Evolutionary conservation across 2,797 vertebrate genomes (phyloP).

Genomic region (Macropodus opercularis): DNA sequence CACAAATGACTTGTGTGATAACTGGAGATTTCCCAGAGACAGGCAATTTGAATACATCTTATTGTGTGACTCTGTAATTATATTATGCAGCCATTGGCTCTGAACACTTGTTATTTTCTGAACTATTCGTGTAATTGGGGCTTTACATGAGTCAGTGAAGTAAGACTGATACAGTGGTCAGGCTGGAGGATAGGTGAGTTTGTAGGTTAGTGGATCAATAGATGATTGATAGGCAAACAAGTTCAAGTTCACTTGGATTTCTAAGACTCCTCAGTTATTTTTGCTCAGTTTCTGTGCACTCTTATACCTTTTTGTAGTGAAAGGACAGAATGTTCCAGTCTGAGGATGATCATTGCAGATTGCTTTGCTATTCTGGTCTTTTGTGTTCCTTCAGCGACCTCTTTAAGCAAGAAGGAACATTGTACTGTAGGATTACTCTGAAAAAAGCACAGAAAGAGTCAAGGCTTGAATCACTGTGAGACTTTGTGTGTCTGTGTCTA

Average conservation of each 20-base stretch:
- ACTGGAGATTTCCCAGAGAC: slow-evolving; percentile 69
- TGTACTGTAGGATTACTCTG: slow-evolving; percentile 23
- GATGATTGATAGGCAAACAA: slow-evolving; percentile 2
- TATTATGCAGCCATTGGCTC: slow-evolving; percentile 28
- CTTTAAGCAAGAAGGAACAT: slow-evolving; percentile 27
- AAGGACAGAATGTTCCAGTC: slow-evolving; percentile 56
- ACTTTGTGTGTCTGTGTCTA: slow-evolving; percentile 14
- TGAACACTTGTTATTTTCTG: slow-evolving; percentile 2
- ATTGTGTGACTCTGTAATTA: slow-evolving; percentile 50
- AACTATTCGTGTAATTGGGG: slow-evolving; percentile 6
- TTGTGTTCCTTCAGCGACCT: slow-evolving; percentile 47
- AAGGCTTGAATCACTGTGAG: slow-evolving; percentile 27
- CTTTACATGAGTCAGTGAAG: slow-evolving; percentile 2
- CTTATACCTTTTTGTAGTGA: slow-evolving; percentile 25
- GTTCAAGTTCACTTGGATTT: slow-evolving; percentile 1
- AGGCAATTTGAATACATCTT: slow-evolving; percentile 63
- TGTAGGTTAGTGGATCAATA: slow-evolving; percentile 16
- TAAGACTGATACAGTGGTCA: background rate
- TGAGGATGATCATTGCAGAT: slow-evolving; percentile 39
- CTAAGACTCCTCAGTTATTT: slow-evolving; percentile 9
- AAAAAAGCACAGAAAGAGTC: slow-evolving; percentile 19
- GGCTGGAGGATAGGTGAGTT: background rate
- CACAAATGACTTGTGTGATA: slow-evolving; percentile 71
- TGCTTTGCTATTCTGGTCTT: slow-evolving; percentile 43
- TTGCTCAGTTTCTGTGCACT: slow-evolving; percentile 12